These are phyloP conservation scores for Grus americana DNA, from an alignment of 2,113 vertebrate genomes.

Conservation along the genomic window DNA sequence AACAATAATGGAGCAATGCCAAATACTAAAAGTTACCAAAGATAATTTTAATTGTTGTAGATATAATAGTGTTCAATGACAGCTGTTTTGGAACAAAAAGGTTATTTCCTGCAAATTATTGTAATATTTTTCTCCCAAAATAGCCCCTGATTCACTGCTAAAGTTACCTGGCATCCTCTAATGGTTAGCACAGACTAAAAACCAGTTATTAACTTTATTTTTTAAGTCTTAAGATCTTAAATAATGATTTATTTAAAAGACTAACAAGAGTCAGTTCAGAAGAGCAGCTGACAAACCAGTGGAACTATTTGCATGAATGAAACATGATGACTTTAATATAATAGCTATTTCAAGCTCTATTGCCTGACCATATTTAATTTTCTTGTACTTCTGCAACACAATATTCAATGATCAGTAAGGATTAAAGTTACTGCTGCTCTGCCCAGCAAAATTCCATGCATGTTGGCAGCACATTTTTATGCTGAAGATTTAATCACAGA, in stretches of 20 bases:
- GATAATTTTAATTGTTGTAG: slow-evolving; percentile 86
- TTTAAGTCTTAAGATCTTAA: background rate
- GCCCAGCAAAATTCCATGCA: background rate
- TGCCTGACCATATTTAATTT: background rate
- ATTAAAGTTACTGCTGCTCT: background rate
- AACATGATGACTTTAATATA: background rate
- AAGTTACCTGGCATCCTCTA: slow-evolving; percentile 73
- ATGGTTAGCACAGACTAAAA: slow-evolving; percentile 56
- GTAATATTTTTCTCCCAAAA: slow-evolving; percentile 80
- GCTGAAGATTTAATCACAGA: background rate
- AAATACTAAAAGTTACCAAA: slow-evolving; percentile 81
- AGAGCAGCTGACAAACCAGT: background rate
- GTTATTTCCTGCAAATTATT: slow-evolving; percentile 85
- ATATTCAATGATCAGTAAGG: background rate
- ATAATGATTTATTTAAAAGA: background rate
- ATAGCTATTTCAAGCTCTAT: background rate
- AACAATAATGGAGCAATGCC: slow-evolving; percentile 84
- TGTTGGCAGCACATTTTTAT: background rate
- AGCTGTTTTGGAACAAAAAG: slow-evolving; percentile 84
- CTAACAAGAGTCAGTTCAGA: background rate
- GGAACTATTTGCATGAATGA: background rate
- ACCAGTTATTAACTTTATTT: slow-evolving; percentile 55
- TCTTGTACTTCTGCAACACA: background rate
- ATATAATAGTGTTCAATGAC: slow-evolving; percentile 82
- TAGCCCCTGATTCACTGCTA: slow-evolving; percentile 80